A percentile compares a stretch with the other conserved stretches of the same genome.
These are phyloP conservation scores for Tinea trinotella DNA, from an alignment of 2,888 invertebrate species.

Conservation along the genomic window DNA sequence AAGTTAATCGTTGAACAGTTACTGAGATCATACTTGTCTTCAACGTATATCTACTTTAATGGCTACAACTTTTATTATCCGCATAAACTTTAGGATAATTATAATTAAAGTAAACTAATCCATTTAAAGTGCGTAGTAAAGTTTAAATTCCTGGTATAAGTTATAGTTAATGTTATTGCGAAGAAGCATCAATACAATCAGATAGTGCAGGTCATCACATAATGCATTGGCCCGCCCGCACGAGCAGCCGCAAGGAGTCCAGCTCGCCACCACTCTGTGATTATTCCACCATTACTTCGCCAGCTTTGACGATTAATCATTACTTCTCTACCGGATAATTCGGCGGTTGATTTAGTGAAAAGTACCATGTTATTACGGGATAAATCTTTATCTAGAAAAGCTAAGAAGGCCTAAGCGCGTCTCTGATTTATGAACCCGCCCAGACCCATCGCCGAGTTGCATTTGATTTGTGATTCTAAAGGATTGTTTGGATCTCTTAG, in stretches of 20 bases:
- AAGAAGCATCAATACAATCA: background rate
- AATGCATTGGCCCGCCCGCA: background rate
- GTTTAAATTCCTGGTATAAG: too few species aligned
- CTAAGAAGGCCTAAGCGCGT: slow-evolving; percentile 70
- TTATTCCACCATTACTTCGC: slow-evolving; percentile 51
- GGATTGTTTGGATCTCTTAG: slow-evolving; percentile 62
- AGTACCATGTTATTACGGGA: slow-evolving; percentile 70
- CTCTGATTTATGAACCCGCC: slow-evolving; percentile 58
- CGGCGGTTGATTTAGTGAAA: slow-evolving; percentile 71
- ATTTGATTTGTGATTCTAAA: slow-evolving; percentile 63
- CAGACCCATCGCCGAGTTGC: slow-evolving; percentile 50
- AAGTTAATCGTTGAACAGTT: slow-evolving; percentile 50
- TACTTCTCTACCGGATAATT: slow-evolving; percentile 69
- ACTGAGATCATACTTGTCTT: slow-evolving; percentile 19
- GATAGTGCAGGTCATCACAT: background rate
- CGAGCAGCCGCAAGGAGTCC: slow-evolving; percentile 1
- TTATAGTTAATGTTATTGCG: too few species aligned
- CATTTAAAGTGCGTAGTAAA: too few species aligned
- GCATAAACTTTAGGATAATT: too few species aligned
- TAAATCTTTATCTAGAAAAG: slow-evolving; percentile 73
- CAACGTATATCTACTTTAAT: background rate
- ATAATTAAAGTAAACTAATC: too few species aligned
- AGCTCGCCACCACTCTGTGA: background rate
- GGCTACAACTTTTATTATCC: background rate
- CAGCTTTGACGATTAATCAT: slow-evolving; percentile 64